Evolutionary conservation across 23 tunicate species (phyloP).

Genomic region (Oikopleura dioica): DNA sequence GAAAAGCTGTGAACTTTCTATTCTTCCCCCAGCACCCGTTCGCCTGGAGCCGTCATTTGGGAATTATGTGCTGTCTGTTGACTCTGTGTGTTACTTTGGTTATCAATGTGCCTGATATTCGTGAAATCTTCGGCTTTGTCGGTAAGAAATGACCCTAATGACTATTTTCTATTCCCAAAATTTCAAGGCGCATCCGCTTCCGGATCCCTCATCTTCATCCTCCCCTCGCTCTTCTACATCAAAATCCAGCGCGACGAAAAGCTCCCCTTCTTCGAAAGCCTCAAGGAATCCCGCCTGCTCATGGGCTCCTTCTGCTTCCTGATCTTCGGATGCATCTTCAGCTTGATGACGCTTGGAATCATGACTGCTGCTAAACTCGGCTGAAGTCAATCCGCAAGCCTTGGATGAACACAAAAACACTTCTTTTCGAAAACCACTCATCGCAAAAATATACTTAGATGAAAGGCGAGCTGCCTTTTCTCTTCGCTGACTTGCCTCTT

Average conservation of each 20-base stretch:
- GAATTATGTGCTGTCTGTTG: conserved; percentile 61
- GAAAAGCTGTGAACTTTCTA: conserved; percentile 80
- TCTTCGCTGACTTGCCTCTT: no score
- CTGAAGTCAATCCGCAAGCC: no score
- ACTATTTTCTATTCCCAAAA: neutral
- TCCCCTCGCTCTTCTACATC: conserved; percentile 63
- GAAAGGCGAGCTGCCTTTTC: no score
- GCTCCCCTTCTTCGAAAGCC: neutral
- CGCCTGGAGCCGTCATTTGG: conserved; percentile 61
- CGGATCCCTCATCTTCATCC: conserved; percentile 68
- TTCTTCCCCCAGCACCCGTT: conserved; percentile 50
- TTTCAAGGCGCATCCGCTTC: conserved; percentile 76
- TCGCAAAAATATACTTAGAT: no score
- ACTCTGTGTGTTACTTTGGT: conserved; percentile 55
- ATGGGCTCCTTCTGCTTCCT: neutral
- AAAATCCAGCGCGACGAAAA: conserved; percentile 17
- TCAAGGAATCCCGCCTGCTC: neutral
- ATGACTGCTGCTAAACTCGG: neutral
- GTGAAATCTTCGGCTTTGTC: conserved; percentile 87
- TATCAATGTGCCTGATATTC: conserved; percentile 68
- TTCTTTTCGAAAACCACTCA: no score
- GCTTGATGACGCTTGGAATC: neutral
- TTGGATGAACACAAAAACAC: no score
- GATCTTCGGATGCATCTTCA: neutral
- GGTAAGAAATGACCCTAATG: no score